Percentiles rank a stretch among this genome's conserved stretches.
Conservation (phyloP, 2,888 invertebrate genomes). For the Aquatica leii region DNA sequence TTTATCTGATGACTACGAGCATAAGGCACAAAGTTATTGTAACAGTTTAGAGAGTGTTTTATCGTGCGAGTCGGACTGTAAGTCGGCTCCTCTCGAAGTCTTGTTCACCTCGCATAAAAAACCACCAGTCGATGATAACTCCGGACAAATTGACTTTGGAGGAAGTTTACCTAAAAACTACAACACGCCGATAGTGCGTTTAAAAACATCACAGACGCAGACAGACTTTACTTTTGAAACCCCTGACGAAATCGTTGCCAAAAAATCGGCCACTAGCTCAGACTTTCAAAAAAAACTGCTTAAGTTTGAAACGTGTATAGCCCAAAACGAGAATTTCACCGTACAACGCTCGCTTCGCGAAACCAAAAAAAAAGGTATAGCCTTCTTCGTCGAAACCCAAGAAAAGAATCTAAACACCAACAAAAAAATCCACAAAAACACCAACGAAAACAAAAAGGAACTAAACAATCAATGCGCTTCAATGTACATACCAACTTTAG, state of each 20-base stretch:
- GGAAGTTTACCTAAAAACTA: conserved; percentile 51
- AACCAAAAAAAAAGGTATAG: conserved; percentile 49
- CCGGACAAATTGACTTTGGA: conserved; percentile 39
- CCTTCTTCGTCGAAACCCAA: conserved; percentile 55
- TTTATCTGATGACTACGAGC: conserved; percentile 68
- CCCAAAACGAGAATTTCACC: conserved; percentile 41
- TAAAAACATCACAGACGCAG: conserved; percentile 57
- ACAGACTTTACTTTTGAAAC: conserved; percentile 54
- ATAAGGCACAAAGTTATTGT: conserved; percentile 67
- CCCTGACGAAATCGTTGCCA: conserved; percentile 51
- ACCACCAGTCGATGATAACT: conserved; percentile 4
- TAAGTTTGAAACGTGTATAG: conserved; percentile 56
- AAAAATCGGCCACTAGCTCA: conserved; percentile 52
- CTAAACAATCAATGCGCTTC: conserved; percentile 57
- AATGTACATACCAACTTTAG: conserved; percentile 67
- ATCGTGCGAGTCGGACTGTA: conserved; percentile 81
- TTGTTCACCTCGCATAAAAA: conserved; percentile 63
- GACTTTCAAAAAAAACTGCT: conserved; percentile 59
- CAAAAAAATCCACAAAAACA: conserved; percentile 37
- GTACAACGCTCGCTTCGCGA: conserved; percentile 24
- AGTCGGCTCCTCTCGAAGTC: conserved; percentile 80
- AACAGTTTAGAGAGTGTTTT: conserved; percentile 83
- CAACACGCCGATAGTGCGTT: conserved; percentile 14
- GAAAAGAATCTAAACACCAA: conserved; percentile 22
- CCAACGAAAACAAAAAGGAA: conserved; percentile 15